These are phyloP conservation scores for Notamacropus eugenii DNA, from an alignment of 2,797 vertebrate genomes.

Conservation along the genomic window DNA sequence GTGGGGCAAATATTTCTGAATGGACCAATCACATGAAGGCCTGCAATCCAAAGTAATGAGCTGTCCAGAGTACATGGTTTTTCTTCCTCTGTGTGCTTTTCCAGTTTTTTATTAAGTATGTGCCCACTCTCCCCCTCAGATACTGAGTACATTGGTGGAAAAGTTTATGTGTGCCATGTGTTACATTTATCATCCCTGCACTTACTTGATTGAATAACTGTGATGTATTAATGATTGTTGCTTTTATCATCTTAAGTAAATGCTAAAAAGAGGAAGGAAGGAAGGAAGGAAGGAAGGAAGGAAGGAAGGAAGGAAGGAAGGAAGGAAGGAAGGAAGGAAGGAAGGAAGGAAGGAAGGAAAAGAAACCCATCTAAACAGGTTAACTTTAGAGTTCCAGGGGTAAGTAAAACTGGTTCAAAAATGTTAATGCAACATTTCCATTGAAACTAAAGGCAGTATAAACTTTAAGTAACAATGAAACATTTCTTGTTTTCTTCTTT, in stretches of 20 bases:
- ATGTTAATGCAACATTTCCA: slow-evolving; percentile 14
- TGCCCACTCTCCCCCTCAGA: background rate
- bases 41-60: background rate
- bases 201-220: background rate
- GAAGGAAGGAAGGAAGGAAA: background rate
- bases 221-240: background rate
- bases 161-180: background rate
- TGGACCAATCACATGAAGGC: background rate
- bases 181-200: background rate
- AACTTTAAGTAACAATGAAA: slow-evolving; percentile 4
- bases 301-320: no score
- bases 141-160: background rate
- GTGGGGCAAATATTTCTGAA: background rate
- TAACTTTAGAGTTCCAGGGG: background rate
- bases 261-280: background rate
- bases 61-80: background rate
- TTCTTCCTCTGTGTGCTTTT: background rate
- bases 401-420: slow-evolving; percentile 18
- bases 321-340: no score
- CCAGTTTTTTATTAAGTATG: background rate
- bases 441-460: slow-evolving; percentile 29
- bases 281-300: no score
- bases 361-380: background rate
- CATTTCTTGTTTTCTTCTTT: slow-evolving; percentile 20
- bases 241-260: background rate